Base-by-base conservation (phyloP, 2,113 vertebrate genomes). In the Odontophorus gujanensis region DNA sequence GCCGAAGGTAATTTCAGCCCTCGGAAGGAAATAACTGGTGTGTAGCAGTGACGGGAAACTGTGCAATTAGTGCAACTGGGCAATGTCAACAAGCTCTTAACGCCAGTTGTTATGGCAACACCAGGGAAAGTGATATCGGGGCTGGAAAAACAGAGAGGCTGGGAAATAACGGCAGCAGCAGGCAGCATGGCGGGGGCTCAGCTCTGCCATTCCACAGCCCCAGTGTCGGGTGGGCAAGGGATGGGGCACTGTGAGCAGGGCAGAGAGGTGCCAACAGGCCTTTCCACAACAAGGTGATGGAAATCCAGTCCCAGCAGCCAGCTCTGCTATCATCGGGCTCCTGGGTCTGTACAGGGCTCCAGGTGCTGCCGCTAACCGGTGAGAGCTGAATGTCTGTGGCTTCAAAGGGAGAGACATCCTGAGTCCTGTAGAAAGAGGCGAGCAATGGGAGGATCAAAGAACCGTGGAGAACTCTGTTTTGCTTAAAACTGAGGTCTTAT, bases 71-170 rank as follows among this genome's bases (percentile, higher is more conserved):
- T 94, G 91, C 93, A 97, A 95, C 90, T 34, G 92, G 97, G 94
- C 97, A 96, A 88, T 96, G 96, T 97, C 97, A 97, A 97, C 95
- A 97, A 96, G 96, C 95, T 93, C 88, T 94, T 96, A 96, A 96
- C 0, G 93, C 91, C 95, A 92, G 96, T 97, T 96, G 97, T 97
- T 97, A 97, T 97, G 96, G 97, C 91, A 97, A 97, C 97, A 88
- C 88, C 82, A 88, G 83, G 73, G 92, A 95, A 95, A 94, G 87
- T 2, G 3, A 80, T 94, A 89, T 88, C 26, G 14, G 76, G 72
- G 83, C 73, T 95, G 90, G 89, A 94, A 96, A 96, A 96, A 94
- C 71, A 10, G 26, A 89, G 88, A 90, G 72, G 30, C 79, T 69
- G 67, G 86, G 68, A 80, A 93, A 92, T 61, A 96, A 26, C 50